Evolutionary conservation across 2,888 invertebrate species (phyloP), one percentile per base, ranked within the genome.

Genomic region (Ochropacha duplaris): DNA sequence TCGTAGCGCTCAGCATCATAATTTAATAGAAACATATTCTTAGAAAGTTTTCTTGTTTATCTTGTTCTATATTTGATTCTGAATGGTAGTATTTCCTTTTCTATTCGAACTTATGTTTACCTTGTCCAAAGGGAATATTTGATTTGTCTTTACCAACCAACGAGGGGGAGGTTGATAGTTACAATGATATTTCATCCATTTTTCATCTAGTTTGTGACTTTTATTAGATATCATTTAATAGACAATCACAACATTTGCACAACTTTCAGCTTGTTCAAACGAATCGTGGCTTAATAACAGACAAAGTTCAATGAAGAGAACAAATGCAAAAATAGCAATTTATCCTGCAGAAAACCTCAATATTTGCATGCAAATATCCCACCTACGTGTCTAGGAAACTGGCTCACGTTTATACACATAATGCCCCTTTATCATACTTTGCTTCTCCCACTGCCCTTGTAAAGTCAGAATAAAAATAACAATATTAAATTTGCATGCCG

Each of bases 401-500:
- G 59, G 60, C 60, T 58, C 62, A 68, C 60, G 65, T 70, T 73
- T 69, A 66, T 69, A 70, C 61, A 72, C 65, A 64, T 71, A 69
- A 72, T 71, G 65, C 68, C 67, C 74, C 66, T 72, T 84, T 84
- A 85, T 86, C 81, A 84, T 79, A 82, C 81, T 84, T 81, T 79
- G 74, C 76, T 69, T 83, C 83, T 84, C 85, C 86, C 81, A 87
- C 84, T 92, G 90, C 87, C 90, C 91, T 91, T 90, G 90, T 88
- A 79, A 86, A 87, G 84, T 86, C 74, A 64, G 74, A 86, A 86
- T 87, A 88, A 88, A 86, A 90, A 86, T 87, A 88, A 87, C 85
- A 85, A 83, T 82, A 88, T 90, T 84, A 89, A 88, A 91, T 92
- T 91, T 90, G 87, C 89, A 89, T 89, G 84, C 78, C 83, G 83